Conservation (phyloP, 2,113 vertebrate genomes). For the Hemiscyllium ocellatum region DNA sequence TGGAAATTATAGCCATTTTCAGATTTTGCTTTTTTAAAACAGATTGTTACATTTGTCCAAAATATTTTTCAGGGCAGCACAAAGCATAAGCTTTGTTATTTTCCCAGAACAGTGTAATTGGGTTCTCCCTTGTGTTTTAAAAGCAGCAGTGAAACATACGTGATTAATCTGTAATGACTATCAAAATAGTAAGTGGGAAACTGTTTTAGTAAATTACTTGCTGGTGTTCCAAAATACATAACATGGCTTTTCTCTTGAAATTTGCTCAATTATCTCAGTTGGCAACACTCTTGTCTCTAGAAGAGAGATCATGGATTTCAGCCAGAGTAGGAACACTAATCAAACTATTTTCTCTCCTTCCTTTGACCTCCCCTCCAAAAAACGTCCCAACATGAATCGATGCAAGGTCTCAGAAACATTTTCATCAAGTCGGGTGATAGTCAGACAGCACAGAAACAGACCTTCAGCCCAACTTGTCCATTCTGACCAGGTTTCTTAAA, state of each 20-base stretch:
- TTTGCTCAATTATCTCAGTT: neutral
- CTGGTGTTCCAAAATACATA: neutral
- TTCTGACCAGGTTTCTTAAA: too few relatives aligned
- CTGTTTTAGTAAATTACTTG: neutral
- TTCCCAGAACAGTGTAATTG: neutral
- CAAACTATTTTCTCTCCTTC: neutral
- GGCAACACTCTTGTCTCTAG: neutral
- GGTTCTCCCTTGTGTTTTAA: neutral
- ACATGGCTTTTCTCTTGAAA: neutral
- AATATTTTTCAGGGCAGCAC: neutral
- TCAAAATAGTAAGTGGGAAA: neutral
- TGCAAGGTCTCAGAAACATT: neutral
- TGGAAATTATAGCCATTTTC: neutral
- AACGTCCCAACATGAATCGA: neutral
- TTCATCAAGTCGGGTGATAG: neutral
- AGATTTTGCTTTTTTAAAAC: neutral
- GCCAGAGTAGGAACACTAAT: neutral
- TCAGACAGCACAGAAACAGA: too few relatives aligned
- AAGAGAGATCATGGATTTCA: neutral
- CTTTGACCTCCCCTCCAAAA: neutral
- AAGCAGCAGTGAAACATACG: neutral
- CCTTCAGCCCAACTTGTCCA: too few relatives aligned
- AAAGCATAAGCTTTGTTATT: slow-evolving; percentile 18
- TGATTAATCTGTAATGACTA: neutral
- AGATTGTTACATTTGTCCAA: neutral